These are phyloP conservation scores for Aix galericulata DNA, from an alignment of 2,113 vertebrate genomes.

Conservation along the genomic window DNA sequence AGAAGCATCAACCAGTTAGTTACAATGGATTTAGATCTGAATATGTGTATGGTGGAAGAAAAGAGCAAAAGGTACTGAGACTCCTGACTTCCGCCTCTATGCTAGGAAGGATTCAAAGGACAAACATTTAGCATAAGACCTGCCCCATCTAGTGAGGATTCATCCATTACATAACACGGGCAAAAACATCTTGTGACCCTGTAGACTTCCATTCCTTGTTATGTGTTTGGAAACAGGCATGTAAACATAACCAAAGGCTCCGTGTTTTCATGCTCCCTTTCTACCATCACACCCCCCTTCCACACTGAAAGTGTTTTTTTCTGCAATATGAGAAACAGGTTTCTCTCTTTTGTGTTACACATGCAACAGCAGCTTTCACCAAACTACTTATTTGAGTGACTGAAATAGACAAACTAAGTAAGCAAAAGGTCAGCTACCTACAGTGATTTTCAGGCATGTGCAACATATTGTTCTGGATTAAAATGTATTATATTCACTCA, in stretches of 20 bases:
- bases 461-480: background rate
- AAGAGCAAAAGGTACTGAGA: background rate
- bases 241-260: background rate
- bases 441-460: background rate
- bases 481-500: background rate
- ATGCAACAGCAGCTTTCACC: background rate
- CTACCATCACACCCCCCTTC: background rate
- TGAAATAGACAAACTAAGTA: background rate
- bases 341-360: background rate
- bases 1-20: background rate
- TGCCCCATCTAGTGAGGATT: background rate
- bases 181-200: background rate
- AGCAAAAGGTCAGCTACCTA: background rate
- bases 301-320: background rate
- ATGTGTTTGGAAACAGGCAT: background rate
- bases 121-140: background rate
- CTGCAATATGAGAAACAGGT: background rate
- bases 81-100: accelerated
- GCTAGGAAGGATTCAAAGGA: background rate
- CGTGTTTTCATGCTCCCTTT: background rate
- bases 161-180: accelerated
- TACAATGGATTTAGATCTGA: background rate
- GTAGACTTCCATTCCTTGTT: background rate
- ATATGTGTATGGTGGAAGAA: background rate
- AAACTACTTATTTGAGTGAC: background rate